These are phyloP conservation scores for Oxytorus armatus DNA, from an alignment of 2,888 invertebrate genomes.

Conservation along the genomic window DNA sequence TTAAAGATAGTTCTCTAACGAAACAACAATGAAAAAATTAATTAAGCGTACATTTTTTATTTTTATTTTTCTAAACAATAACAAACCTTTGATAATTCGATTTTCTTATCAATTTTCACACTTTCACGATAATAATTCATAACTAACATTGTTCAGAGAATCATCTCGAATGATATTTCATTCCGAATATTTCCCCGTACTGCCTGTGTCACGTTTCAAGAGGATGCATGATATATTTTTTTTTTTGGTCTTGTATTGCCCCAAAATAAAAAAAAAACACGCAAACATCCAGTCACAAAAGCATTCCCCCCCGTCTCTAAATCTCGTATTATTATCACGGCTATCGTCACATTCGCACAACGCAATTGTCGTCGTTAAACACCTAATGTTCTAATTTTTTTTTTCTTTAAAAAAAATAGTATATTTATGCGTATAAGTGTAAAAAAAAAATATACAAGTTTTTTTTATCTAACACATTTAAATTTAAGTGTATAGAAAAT, in stretches of 20 bases:
- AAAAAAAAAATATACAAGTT: neutral
- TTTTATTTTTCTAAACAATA: no score
- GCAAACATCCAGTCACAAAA: neutral
- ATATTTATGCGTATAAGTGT: neutral
- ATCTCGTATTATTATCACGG: slow-evolving; percentile 15
- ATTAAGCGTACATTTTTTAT: no score
- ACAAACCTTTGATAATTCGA: no score
- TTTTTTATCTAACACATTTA: slow-evolving; percentile 13
- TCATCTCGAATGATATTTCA: no score
- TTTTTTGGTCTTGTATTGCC: no score
- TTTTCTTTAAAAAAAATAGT: neutral
- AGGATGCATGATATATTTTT: slow-evolving; percentile 1
- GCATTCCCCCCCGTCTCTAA: neutral
- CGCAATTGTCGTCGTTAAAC: neutral
- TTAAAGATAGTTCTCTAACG: no score
- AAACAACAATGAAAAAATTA: no score
- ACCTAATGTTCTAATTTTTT: neutral
- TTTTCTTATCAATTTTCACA: no score
- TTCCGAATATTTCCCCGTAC: neutral
- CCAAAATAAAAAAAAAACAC: neutral
- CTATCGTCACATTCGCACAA: neutral
- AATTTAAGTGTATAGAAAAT: neutral
- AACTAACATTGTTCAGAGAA: no score
- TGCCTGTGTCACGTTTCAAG: neutral
- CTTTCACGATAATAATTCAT: no score